Conservation (phyloP, 2,888 invertebrate species). For the Macrosoma leucophasiata region DNA sequence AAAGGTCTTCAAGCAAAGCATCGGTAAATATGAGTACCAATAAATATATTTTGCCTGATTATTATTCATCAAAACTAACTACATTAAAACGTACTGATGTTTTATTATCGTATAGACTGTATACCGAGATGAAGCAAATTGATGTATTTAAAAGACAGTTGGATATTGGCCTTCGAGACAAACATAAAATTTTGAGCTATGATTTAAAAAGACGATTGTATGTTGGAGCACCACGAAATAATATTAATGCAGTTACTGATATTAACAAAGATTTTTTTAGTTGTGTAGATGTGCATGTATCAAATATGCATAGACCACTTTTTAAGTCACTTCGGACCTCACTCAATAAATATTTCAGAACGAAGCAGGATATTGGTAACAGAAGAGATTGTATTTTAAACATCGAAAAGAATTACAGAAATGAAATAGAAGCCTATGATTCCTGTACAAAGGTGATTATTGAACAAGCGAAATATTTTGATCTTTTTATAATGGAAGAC, state of each 20-base stretch:
- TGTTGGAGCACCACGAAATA: constrained; percentile 33
- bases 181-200: constrained; percentile 43
- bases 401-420: constrained; percentile 70
- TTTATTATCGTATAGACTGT: constrained; percentile 43
- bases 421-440: constrained; percentile 70
- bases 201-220: constrained; percentile 38
- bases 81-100: constrained; percentile 38
- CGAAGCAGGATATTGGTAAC: constrained; percentile 49
- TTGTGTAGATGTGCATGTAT: constrained; percentile 35
- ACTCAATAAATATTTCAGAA: constrained; percentile 35
- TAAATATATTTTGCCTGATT: constrained; percentile 31
- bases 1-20: constrained; percentile 5
- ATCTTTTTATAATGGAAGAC: constrained; percentile 77
- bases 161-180: constrained; percentile 34
- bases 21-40: constrained; percentile 22
- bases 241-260: constrained; percentile 40
- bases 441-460: constrained; percentile 60
- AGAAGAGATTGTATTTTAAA: constrained; percentile 65
- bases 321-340: constrained; percentile 43
- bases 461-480: constrained; percentile 73
- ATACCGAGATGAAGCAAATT: constrained; percentile 37
- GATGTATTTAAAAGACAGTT: constrained; percentile 34
- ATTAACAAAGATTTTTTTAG: constrained; percentile 42
- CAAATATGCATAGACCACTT: constrained; percentile 31
- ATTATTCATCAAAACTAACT: constrained; percentile 31